Base-by-base conservation (phyloP, 1,140 invertebrate genomes). In the Trichogramma pretiosum region DNA sequence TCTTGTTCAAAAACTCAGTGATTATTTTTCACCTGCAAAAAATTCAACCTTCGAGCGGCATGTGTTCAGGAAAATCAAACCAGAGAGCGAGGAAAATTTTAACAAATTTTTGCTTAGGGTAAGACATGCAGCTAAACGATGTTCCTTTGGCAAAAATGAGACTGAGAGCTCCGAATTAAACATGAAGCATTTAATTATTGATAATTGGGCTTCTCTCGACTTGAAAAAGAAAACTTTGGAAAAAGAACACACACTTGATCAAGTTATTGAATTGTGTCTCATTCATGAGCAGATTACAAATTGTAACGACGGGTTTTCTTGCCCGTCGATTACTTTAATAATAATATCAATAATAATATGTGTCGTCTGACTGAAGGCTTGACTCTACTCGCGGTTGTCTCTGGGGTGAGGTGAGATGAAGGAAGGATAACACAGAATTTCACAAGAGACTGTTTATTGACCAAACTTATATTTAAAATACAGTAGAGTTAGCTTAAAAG, bases 221-320 rank as follows among this genome's bases (percentile, higher is more conserved):
- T 35, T 59, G 9, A 41, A 56, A 36, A 54, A 56, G 17, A 55
- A 50, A 44, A 46, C 53, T 28, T 18, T 59, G 16, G 46, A 49
- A 19, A 47, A 54, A 16, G 56, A 54, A 9, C 50, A 55, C n/a
- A 43, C 42, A 5, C 23, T 45, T n/a, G n/a, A 45, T n/a, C 24
- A 50, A 24, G 36, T 45, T 7, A 18, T 50, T 19, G 35, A 45
- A 21, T 32, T 45, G 9, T 36, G 26, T 11, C 34, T 39, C 5
- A 19, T 37, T 3, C 21, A 30, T 19, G 48, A 50, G 24, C 23
- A 26, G 11, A 43, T 33, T n/a, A n/a, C n/a, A n/a, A n/a, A n/a
- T n/a, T n/a, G n/a, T n/a, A n/a, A n/a, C n/a, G n/a, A n/a, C n/a
- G n/a, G n/a, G n/a, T n/a, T n/a, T n/a, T n/a, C n/a, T n/a, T n/a